Conservation (phyloP, 2,797 vertebrate genomes). For the Octomys mimax region DNA sequence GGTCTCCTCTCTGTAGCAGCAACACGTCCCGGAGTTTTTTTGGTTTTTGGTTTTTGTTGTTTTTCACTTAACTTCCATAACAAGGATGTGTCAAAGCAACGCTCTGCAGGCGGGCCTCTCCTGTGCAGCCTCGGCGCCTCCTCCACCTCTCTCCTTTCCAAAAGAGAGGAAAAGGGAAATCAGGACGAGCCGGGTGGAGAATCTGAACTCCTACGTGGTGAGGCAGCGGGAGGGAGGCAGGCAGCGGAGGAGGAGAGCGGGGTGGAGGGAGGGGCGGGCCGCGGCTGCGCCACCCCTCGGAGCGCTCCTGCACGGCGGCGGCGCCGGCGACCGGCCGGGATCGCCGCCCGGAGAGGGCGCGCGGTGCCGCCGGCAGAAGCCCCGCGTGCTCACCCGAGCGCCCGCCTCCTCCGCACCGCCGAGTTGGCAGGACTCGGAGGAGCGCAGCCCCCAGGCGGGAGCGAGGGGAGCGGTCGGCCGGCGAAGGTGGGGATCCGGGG, state of each 20-base stretch:
- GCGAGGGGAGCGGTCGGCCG: constrained; percentile 77
- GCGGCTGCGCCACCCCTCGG: not conserved
- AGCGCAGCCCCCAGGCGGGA: constrained; percentile 83
- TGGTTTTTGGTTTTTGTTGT: not conserved
- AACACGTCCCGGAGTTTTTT: constrained; percentile 85
- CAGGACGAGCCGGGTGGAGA: constrained; percentile 61
- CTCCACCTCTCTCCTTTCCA: constrained; percentile 84
- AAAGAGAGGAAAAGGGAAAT: constrained; percentile 82
- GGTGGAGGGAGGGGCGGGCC: not conserved
- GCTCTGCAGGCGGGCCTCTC: constrained; percentile 79
- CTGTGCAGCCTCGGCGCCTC: constrained; percentile 65
- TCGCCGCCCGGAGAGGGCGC: not conserved
- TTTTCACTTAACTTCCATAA: constrained; percentile 88
- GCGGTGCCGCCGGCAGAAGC: not conserved
- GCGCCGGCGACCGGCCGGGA: not conserved
- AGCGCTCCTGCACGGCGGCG: not conserved
- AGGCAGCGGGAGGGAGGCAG: constrained; percentile 55
- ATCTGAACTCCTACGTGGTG: constrained; percentile 76
- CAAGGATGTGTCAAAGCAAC: constrained; percentile 83
- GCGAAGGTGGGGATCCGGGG: constrained; percentile 75
- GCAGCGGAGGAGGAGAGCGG: constrained; percentile 61
- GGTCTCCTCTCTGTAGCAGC: constrained; percentile 85
- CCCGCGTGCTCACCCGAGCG: constrained; percentile 53
- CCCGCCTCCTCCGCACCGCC: constrained; percentile 70
- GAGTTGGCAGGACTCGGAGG: constrained; percentile 60